These are phyloP conservation scores for Megathymus violae DNA, from an alignment of 1,140 invertebrate genomes.

Conservation along the genomic window DNA sequence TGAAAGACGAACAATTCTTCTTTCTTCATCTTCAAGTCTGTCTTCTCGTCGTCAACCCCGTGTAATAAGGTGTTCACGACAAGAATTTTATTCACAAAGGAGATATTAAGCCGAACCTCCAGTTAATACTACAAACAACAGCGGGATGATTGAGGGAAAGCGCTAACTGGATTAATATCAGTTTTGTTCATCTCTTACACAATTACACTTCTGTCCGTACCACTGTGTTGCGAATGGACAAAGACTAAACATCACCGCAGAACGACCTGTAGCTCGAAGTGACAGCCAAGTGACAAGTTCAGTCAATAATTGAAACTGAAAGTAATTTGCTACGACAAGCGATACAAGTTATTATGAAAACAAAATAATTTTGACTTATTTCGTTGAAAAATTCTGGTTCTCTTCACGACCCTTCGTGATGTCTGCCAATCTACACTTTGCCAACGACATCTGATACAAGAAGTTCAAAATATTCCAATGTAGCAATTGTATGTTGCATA, in stretches of 20 bases:
- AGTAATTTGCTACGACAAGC: no score
- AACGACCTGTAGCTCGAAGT: not conserved
- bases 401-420: no score
- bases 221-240: slow-evolving; percentile 60
- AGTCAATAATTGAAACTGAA: no score
- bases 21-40: slow-evolving; percentile 14
- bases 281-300: no score
- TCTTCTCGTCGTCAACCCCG: slow-evolving; percentile 9
- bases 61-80: slow-evolving; percentile 12
- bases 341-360: no score
- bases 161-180: slow-evolving; percentile 75
- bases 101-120: slow-evolving; percentile 51
- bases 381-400: no score
- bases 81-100: slow-evolving; percentile 39
- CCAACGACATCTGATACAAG: no score
- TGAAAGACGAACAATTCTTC: not conserved
- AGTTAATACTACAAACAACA: slow-evolving; percentile 56
- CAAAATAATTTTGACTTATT: no score
- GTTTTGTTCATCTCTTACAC: slow-evolving; percentile 67
- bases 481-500: no score
- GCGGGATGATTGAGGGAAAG: slow-evolving; percentile 62
- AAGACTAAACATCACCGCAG: slow-evolving; percentile 48
- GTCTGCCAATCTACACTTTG: no score
- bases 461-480: no score
- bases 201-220: slow-evolving; percentile 73